Evolutionary conservation across 2,113 vertebrate genomes (phyloP), one percentile per base, ranked within the genome.

Genomic region (Cyprinodon brontotheroides): DNA sequence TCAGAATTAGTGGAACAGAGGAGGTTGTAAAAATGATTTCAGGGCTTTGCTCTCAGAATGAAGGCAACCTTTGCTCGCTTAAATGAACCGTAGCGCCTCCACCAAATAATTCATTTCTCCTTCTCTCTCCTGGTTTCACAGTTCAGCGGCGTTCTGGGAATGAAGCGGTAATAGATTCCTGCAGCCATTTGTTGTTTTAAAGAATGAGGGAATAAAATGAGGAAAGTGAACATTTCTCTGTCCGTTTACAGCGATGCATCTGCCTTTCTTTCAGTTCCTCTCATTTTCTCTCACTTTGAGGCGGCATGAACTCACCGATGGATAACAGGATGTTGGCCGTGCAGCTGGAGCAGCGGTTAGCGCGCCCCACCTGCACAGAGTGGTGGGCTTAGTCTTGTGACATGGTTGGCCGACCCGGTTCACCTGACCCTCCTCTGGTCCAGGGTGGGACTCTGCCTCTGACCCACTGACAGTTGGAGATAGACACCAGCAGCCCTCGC

Each of bases 41-140:
- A 60, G 22, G 62, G 61, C 72, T 37, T 41, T 10, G 0, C 36
- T 38, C 38, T 72, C 0, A 20, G 64, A 68, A 80, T 66, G 77
- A 82, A 78, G 66, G 17, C 77, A 61, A 40, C 68, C 40, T 80
- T 67, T 82, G 71, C 79, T 72, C 68, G 37, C 65, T 78, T 68
- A 80, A 86, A 88, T 83, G 68, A 86, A 79, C 75, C 75, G 29
- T 77, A 78, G 78, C 68, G 60, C 75, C 79, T 61, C 70, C 45
- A 12, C 77, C 81, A 85, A 88, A 86, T 83, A 86, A 86, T 81
- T 66, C 75, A 85, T 86, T 86, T 76, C 79, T 83, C 75, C 61
- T 72, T 75, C 68, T 8, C 11, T 7, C 65, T 63, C 17, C 61
- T 29, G 73, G 79, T 82, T 81, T 84, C 80, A 82, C 66, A 76